Percentiles rank a stretch among this genome's conserved stretches.
phyloP scores from a whole-genome alignment of 1,140 invertebrate species.

The Tribolium castaneum region DNA sequence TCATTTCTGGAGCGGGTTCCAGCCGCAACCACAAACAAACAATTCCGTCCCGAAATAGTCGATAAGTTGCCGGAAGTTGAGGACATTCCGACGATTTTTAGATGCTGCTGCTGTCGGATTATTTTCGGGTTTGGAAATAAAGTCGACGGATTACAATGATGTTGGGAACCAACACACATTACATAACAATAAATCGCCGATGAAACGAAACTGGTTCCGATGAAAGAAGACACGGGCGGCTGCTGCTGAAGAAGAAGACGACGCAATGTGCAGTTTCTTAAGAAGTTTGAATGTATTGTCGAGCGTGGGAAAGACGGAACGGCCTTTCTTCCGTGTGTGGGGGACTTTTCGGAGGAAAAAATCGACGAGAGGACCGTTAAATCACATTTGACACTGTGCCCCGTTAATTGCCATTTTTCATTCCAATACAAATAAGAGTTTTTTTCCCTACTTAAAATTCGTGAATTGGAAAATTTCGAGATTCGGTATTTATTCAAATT shows the following conservation, averaged over 20 bases:
- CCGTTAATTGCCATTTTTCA: too few species aligned
- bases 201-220: conserved; percentile 33
- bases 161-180: conserved; percentile 23
- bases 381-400: background rate
- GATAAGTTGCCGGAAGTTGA: conserved; percentile 36
- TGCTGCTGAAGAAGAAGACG: conserved; percentile 32
- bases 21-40: conserved; percentile 32
- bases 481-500: too few species aligned
- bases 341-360: background rate
- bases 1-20: conserved; percentile 23
- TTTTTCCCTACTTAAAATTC: too few species aligned
- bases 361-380: background rate
- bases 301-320: conserved; percentile 31
- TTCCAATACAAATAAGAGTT: too few species aligned
- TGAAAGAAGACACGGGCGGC: conserved; percentile 28
- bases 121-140: conserved; percentile 24
- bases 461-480: too few species aligned
- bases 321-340: conserved; percentile 30
- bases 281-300: conserved; percentile 19
- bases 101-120: conserved; percentile 16
- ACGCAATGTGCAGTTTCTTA: conserved; percentile 44
- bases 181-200: conserved; percentile 39
- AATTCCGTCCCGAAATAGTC: conserved; percentile 7
- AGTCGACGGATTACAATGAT: conserved; percentile 11
- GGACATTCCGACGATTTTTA: conserved; percentile 36